A percentile compares a stretch with the other conserved stretches of the same genome.
Conservation (phyloP, 2,888 invertebrate species). For the Himalopsyche japonica region DNA sequence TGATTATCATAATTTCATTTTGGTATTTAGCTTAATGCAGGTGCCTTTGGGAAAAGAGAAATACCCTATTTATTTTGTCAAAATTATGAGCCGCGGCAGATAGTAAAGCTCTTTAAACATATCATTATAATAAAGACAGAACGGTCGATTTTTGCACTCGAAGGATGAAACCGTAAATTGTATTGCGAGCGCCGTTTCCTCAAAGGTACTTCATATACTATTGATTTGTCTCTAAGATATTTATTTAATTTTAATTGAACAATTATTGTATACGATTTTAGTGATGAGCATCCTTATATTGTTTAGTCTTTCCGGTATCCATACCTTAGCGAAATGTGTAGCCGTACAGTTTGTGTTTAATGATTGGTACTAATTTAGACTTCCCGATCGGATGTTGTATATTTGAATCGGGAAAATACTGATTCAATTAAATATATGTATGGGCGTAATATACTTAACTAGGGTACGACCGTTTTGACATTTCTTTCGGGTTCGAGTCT, state of each 20-base stretch:
- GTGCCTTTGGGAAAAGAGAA: background rate
- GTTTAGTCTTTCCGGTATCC: background rate
- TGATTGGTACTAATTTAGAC: background rate
- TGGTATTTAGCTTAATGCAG: background rate
- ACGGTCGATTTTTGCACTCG: background rate
- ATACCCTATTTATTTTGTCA: background rate
- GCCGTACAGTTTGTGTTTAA: background rate
- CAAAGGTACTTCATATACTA: background rate
- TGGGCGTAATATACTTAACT: conserved; percentile 21
- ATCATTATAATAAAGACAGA: background rate
- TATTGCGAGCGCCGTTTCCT: background rate
- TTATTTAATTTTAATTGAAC: background rate
- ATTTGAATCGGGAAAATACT: conserved; percentile 1
- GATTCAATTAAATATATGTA: background rate
- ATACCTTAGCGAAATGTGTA: background rate
- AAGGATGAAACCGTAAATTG: background rate
- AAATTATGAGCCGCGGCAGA: background rate
- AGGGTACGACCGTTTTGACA: no score
- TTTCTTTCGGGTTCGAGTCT: no score
- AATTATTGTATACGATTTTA: background rate
- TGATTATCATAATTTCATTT: background rate
- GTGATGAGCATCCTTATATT: background rate
- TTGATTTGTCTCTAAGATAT: background rate
- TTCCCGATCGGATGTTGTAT: background rate
- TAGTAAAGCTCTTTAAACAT: background rate